phyloP scores from a whole-genome alignment of 1,140 invertebrate genomes.

The Gonatopus flavifemur region DNA sequence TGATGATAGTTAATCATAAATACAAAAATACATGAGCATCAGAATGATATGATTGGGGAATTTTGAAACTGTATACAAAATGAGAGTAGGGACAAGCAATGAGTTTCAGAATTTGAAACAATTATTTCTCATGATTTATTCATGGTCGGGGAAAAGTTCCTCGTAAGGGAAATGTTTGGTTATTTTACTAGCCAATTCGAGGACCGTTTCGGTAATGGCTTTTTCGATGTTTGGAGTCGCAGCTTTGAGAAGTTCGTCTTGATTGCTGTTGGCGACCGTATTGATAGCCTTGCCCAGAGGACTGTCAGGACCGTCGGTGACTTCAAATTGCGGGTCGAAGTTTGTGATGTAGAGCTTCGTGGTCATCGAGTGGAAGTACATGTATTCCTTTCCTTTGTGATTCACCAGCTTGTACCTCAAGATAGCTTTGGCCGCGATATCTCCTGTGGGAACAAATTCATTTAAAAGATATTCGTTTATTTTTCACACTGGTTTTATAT shows the following conservation, averaged over 20 bases:
- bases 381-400: constrained; percentile 23
- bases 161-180: constrained; percentile 44
- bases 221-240: constrained; percentile 39
- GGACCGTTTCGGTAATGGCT: constrained; percentile 29
- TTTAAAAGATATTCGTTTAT: too few relatives aligned
- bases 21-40: too few relatives aligned
- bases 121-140: too few relatives aligned
- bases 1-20: too few relatives aligned
- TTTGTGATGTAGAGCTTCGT: constrained; percentile 30
- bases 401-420: constrained; percentile 27
- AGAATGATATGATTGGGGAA: too few relatives aligned
- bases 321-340: constrained; percentile 24
- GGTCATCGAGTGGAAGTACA: constrained; percentile 37
- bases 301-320: constrained; percentile 17
- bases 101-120: too few relatives aligned
- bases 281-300: constrained; percentile 32
- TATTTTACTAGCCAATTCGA: constrained; percentile 35
- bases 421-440: too few relatives aligned
- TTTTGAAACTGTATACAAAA: too few relatives aligned
- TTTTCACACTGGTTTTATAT: too few relatives aligned
- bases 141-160: constrained; percentile 45
- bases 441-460: too few relatives aligned
- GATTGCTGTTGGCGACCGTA: constrained; percentile 27
- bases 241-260: constrained; percentile 34
- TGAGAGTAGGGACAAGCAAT: too few relatives aligned